Conservation (phyloP, 2,797 vertebrate genomes). For the Pantherophis alleghaniensis region DNA sequence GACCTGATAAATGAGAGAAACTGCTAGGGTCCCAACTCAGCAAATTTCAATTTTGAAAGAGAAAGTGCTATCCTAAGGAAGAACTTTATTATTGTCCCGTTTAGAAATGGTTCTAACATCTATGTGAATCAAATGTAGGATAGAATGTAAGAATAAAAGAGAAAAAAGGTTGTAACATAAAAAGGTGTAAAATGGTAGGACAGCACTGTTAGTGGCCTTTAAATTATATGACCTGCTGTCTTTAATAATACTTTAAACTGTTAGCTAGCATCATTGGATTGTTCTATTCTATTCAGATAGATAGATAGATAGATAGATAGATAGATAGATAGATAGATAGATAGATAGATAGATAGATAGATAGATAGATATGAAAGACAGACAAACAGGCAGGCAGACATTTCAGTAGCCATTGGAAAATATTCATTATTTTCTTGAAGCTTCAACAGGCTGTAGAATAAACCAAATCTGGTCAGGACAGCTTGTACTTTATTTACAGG, state of each 20-base stretch:
- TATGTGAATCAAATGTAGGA: not conserved
- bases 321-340: not conserved
- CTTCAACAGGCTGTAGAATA: not conserved
- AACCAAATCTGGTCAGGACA: too few relatives aligned
- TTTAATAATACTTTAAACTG: not conserved
- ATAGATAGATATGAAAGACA: too few relatives aligned
- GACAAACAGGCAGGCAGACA: not conserved
- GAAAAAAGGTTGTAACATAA: not conserved
- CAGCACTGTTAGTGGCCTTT: not conserved
- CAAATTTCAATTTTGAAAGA: too few relatives aligned
- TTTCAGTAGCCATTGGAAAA: not conserved
- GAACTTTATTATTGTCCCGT: too few relatives aligned
- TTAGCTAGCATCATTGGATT: not conserved
- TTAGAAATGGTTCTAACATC: too few relatives aligned
- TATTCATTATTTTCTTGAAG: not conserved
- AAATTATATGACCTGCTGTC: not conserved
- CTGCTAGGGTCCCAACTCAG: too few relatives aligned
- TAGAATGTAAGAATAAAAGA: not conserved
- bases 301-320: not conserved
- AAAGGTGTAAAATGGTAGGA: not conserved
- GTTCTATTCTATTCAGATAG: not conserved
- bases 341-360: too few relatives aligned
- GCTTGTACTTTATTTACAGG: too few relatives aligned
- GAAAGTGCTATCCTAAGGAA: too few relatives aligned
- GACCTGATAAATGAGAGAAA: too few relatives aligned